A percentile compares a stretch with the other conserved stretches of the same genome.
Evolutionary conservation across 1,140 invertebrate genomes (phyloP).

Genomic region (Drosophila arizonae): DNA sequence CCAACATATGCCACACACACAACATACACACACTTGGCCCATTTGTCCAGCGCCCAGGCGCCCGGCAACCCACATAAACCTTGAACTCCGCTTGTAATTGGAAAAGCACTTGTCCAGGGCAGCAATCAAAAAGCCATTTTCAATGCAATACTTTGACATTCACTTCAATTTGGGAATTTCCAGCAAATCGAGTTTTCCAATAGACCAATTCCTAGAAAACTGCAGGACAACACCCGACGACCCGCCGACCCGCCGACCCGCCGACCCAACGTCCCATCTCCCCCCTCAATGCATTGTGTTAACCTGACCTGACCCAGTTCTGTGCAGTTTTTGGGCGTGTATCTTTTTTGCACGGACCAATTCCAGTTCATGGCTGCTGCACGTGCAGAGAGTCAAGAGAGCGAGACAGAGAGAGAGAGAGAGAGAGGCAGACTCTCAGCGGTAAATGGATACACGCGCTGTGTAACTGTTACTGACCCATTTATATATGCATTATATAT

Average conservation of each 20-base stretch:
- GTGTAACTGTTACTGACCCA: constrained; percentile 59
- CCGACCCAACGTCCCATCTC: background rate
- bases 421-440: constrained; percentile 11
- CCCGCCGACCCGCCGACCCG: background rate
- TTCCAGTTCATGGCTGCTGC: constrained; percentile 73
- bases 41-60: background rate
- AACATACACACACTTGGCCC: no score
- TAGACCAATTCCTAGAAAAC: constrained; percentile 44
- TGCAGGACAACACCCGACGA: background rate
- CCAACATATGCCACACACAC: no score
- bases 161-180: constrained; percentile 67
- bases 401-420: constrained; percentile 21
- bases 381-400: constrained; percentile 18
- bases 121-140: constrained; percentile 64
- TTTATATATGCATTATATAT: constrained; percentile 36
- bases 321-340: constrained; percentile 74
- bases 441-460: constrained; percentile 18
- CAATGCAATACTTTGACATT: constrained; percentile 52
- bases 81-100: constrained; percentile 57
- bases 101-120: constrained; percentile 18
- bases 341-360: constrained; percentile 57
- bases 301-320: constrained; percentile 72
- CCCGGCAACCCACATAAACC: constrained; percentile 51
- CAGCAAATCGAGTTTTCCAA: constrained; percentile 57
- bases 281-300: background rate